Evolutionary conservation across 1,140 invertebrate species (phyloP), one percentile per base, ranked within the genome.

Genomic region (Drosophila parabipectinata): DNA sequence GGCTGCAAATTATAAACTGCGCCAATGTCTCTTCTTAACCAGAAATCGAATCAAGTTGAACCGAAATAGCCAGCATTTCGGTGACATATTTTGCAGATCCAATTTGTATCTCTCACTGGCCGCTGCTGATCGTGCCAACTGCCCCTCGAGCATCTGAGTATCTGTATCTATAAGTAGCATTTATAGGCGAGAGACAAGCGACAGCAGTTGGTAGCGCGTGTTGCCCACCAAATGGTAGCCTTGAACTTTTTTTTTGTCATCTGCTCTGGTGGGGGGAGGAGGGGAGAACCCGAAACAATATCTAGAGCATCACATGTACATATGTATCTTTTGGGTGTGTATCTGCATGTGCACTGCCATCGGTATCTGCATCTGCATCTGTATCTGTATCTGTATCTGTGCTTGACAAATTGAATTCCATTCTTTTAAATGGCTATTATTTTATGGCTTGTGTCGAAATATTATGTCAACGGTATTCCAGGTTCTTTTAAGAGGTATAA

Each of bases 161-260:
- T 69, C 39, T 67, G 67, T 57, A 69, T 83, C 75, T 84, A 79
- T 58, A 77, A 83, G 66, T 71, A 59, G 75, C 71, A 79, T 79
- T 81, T 78, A 62, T 82, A 69, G 1, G 18, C 18, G 54, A 21
- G 44, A 48, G 67, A 81, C 67, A 72, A 45, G 57, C 62, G 77
- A 48, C 77, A 57, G 55, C 77, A 72, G 77, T 73, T 79, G 39
- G 60, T 75, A 54, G 75, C 75, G 59, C 72, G 41, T 80, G 78
- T 76, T 88, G 71, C 75, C 72, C 60, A 88, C 83, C 39, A 72
- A 74, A 61, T 66, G 50, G 61, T 82, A 76, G 82, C 82, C 82
- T 87, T 87, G 82, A 87, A 87, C 82, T 87, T 85, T 85, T 87
- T 72, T 72, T 37, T 44, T 44, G 41, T 66, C 32, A 51, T 51